phyloP scores from a whole-genome alignment of 2,888 invertebrate genomes.

The Heterodera filipjevi region DNA sequence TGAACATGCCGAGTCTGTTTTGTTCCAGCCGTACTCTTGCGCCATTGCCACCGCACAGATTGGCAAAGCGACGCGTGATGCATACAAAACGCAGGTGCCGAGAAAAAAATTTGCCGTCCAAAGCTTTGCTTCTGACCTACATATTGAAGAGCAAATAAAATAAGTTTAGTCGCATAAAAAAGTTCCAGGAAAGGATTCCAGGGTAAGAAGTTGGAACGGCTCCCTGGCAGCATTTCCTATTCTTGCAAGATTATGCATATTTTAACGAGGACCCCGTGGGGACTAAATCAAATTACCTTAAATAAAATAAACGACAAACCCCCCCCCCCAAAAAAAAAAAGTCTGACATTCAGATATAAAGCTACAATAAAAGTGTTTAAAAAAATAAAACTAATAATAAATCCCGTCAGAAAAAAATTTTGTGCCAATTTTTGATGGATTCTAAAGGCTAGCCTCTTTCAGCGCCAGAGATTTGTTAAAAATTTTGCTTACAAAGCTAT shows the following conservation, averaged over 20 bases:
- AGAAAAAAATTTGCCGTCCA: constrained; percentile 73
- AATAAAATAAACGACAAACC: too few relatives aligned
- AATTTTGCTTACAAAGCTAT: too few relatives aligned
- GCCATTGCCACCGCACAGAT: constrained; percentile 73
- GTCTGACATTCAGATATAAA: too few relatives aligned
- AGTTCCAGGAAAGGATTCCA: constrained; percentile 13
- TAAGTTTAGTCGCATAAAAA: background rate
- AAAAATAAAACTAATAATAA: too few relatives aligned
- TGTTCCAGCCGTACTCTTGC: constrained; percentile 74
- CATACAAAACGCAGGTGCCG: constrained; percentile 75
- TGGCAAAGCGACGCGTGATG: constrained; percentile 75
- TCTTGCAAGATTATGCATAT: background rate
- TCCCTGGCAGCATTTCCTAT: background rate
- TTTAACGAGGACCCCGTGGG: too few relatives aligned
- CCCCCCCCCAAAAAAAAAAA: too few relatives aligned
- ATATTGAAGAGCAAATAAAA: background rate
- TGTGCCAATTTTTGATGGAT: too few relatives aligned
- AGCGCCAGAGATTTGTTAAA: too few relatives aligned
- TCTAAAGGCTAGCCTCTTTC: too few relatives aligned
- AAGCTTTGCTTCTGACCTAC: constrained; percentile 69
- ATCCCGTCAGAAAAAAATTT: too few relatives aligned
- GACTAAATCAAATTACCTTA: too few relatives aligned
- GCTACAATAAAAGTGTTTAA: too few relatives aligned
- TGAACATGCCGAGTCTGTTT: constrained; percentile 70
- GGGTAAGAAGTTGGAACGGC: constrained; percentile 3